A percentile compares a stretch with the other conserved stretches of the same genome.
These are phyloP conservation scores for Orussus abietinus DNA, from an alignment of 1,140 invertebrate species.

Conservation along the genomic window DNA sequence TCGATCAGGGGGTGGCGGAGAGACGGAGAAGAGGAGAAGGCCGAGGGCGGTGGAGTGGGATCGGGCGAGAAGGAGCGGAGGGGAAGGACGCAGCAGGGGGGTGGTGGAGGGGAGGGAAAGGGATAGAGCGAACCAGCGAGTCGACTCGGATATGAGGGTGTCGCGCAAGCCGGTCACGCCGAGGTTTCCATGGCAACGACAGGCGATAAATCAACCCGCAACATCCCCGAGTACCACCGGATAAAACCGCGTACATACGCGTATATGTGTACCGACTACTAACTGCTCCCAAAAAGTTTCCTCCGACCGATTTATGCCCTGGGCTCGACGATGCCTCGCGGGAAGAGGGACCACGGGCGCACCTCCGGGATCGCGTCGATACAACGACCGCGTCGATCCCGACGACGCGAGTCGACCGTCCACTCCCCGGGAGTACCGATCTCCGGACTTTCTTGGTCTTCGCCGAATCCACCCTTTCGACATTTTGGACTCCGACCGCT, in stretches of 20 bases:
- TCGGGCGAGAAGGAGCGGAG: slow-evolving; percentile 1
- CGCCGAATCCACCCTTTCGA: no score
- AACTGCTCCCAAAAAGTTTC: slow-evolving; percentile 36
- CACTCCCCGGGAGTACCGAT: no score
- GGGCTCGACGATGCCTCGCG: no score
- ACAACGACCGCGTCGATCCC: no score
- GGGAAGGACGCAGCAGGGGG: slow-evolving; percentile 13
- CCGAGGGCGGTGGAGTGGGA: not conserved
- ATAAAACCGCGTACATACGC: slow-evolving; percentile 40
- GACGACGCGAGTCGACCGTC: no score
- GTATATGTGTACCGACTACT: slow-evolving; percentile 30
- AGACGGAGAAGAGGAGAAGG: not conserved
- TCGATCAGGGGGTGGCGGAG: slow-evolving; percentile 9
- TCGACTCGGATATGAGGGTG: slow-evolving; percentile 48
- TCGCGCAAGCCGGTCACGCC: slow-evolving; percentile 50
- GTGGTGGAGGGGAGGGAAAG: slow-evolving; percentile 12
- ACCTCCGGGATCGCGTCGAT: no score
- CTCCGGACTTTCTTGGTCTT: no score
- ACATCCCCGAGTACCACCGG: slow-evolving; percentile 45
- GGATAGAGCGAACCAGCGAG: slow-evolving; percentile 34
- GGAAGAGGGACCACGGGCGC: no score
- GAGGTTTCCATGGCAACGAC: slow-evolving; percentile 49
- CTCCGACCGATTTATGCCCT: slow-evolving; percentile 34
- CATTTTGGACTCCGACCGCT: no score
- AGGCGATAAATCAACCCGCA: slow-evolving; percentile 51